These are phyloP conservation scores for Avahi laniger DNA, from an alignment of 2,797 vertebrate genomes.

Conservation along the genomic window DNA sequence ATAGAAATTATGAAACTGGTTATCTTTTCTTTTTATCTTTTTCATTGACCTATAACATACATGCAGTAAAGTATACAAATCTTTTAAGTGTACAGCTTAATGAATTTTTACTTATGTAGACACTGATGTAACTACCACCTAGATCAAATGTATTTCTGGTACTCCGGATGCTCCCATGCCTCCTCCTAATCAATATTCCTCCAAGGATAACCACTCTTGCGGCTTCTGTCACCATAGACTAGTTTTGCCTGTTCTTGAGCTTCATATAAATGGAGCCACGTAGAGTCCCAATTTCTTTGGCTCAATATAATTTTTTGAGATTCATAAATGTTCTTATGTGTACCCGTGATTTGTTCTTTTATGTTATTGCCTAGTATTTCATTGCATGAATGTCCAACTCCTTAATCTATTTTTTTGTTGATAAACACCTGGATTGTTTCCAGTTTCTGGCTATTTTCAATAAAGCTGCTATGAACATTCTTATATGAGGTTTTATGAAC, in stretches of 20 bases:
- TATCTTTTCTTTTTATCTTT: neutral
- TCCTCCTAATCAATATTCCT: neutral
- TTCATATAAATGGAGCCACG: neutral
- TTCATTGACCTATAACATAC: neutral
- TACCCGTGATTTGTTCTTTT: neutral
- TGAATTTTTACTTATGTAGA: neutral
- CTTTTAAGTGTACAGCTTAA: neutral
- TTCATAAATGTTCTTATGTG: neutral
- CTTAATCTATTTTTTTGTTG: slow-evolving; percentile 5
- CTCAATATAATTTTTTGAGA: neutral
- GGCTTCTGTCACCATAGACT: neutral
- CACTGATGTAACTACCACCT: neutral
- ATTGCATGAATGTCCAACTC: neutral
- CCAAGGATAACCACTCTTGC: neutral
- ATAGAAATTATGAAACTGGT: slow-evolving; percentile 18
- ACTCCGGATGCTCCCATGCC: neutral
- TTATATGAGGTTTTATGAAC: neutral
- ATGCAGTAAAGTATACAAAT: neutral
- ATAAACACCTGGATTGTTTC: neutral
- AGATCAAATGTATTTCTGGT: neutral
- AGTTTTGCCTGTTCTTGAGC: neutral
- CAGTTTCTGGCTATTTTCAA: neutral
- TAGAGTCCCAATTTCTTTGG: neutral
- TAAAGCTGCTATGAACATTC: neutral
- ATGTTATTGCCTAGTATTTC: neutral